Percentiles rank a stretch among this genome's conserved stretches.
phyloP scores from a whole-genome alignment of 92 coral and sea anemone species.

The Porites lobata region DNA sequence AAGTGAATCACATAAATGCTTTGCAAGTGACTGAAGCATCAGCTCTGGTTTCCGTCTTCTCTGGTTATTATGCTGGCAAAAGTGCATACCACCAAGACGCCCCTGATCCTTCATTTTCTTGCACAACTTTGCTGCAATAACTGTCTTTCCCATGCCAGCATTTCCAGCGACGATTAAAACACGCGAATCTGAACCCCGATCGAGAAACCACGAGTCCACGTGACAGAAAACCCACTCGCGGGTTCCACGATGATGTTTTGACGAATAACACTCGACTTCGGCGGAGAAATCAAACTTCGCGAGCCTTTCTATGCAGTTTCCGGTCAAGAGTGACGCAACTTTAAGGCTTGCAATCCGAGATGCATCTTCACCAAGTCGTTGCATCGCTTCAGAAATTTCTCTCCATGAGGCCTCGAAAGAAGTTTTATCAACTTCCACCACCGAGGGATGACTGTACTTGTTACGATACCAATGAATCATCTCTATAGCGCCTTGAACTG shows the following conservation, averaged over 20 bases:
- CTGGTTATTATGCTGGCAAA: constrained; percentile 69
- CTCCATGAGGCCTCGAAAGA: constrained; percentile 65
- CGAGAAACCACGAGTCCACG: constrained; percentile 57
- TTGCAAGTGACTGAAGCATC: constrained; percentile 76
- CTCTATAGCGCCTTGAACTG: constrained; percentile 56
- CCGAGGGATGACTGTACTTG: constrained; percentile 36
- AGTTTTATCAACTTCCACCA: constrained; percentile 28
- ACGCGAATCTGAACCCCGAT: constrained; percentile 56
- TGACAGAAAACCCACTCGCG: constrained; percentile 68
- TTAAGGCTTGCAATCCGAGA: constrained; percentile 49
- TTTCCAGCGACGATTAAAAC: constrained; percentile 58
- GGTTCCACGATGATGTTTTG: constrained; percentile 60
- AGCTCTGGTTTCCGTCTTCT: constrained; percentile 65
- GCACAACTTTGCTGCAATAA: constrained; percentile 70
- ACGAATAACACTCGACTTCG: constrained; percentile 33
- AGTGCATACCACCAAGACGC: constrained; percentile 69
- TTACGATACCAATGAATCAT: constrained; percentile 65
- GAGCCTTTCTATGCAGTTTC: constrained; percentile 27
- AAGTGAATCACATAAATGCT: constrained; percentile 58
- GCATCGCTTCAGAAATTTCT: constrained; percentile 57
- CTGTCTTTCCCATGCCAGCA: constrained; percentile 84
- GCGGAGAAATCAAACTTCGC: constrained; percentile 68
- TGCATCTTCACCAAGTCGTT: constrained; percentile 55
- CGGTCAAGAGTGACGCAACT: constrained; percentile 17
- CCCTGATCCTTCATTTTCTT: constrained; percentile 38